Conservation (phyloP, 1,140 invertebrate species). For the Uloborus diversus region DNA sequence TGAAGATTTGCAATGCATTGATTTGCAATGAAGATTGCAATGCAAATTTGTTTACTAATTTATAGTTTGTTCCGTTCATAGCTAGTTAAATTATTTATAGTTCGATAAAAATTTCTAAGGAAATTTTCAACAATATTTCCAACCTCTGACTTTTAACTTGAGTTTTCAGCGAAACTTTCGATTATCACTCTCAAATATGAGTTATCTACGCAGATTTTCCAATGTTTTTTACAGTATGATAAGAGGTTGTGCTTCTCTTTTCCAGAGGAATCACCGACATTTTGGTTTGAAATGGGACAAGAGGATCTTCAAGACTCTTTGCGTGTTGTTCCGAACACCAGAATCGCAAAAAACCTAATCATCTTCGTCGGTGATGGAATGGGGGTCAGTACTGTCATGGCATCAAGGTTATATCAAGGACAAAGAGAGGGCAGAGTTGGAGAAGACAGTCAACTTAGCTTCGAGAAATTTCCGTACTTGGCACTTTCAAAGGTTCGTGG, state of each 20-base stretch:
- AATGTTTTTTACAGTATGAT: too few relatives aligned
- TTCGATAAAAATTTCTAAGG: too few relatives aligned
- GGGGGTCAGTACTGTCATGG: constrained; percentile 88
- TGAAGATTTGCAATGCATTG: too few relatives aligned
- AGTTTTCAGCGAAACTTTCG: too few relatives aligned
- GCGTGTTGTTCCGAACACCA: constrained; percentile 68
- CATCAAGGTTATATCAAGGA: constrained; percentile 72
- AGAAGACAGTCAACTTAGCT: constrained; percentile 76
- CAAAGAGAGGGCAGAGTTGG: constrained; percentile 69
- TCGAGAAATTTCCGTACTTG: constrained; percentile 85
- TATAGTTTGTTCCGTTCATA: too few relatives aligned
- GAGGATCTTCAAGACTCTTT: constrained; percentile 20
- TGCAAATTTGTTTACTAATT: too few relatives aligned
- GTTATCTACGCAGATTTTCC: too few relatives aligned
- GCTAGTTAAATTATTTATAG: too few relatives aligned
- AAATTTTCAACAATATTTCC: too few relatives aligned
- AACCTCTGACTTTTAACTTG: too few relatives aligned
- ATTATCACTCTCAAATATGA: too few relatives aligned
- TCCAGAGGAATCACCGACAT: constrained; percentile 32
- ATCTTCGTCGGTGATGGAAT: constrained; percentile 94
- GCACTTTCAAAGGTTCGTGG: constrained; percentile 82
- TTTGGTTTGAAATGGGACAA: constrained; percentile 48
- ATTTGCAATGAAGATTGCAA: too few relatives aligned
- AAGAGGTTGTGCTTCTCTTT: constrained; percentile 17
- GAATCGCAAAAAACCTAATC: constrained; percentile 86